Conservation (phyloP, 2,888 invertebrate genomes). For the Dorcus parallelipipedus region DNA sequence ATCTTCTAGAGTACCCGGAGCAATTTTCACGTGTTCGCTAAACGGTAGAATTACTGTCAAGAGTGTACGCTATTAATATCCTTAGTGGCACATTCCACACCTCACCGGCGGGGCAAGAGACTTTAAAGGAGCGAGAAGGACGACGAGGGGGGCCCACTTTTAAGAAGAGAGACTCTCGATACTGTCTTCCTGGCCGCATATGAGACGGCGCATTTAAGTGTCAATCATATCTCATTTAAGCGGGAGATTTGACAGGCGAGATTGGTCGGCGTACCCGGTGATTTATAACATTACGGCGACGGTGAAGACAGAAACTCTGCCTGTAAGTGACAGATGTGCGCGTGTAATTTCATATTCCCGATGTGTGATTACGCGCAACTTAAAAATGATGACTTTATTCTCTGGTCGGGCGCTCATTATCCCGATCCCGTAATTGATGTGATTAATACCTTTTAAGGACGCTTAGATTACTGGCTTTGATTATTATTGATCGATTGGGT, state of each 20-base stretch:
- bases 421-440: constrained; percentile 32
- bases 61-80: constrained; percentile 24
- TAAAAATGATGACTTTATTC: constrained; percentile 47
- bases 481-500: constrained; percentile 33
- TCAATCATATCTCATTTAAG: constrained; percentile 50
- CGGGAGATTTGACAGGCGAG: constrained; percentile 45
- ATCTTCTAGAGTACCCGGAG: constrained; percentile 9
- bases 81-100: constrained; percentile 23
- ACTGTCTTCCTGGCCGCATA: constrained; percentile 15
- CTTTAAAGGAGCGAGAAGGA: neutral
- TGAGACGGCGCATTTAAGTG: constrained; percentile 44
- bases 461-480: constrained; percentile 29
- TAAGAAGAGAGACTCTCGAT: constrained; percentile 1
- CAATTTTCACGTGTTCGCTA: constrained; percentile 28
- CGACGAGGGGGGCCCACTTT: neutral
- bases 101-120: constrained; percentile 12
- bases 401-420: constrained; percentile 27
- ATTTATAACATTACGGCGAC: constrained; percentile 43
- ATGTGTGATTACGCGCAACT: constrained; percentile 42
- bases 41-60: constrained; percentile 28
- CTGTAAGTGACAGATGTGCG: constrained; percentile 46
- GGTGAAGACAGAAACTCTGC: constrained; percentile 44
- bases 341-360: constrained; percentile 43
- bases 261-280: constrained; percentile 42
- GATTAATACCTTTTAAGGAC: constrained; percentile 36